These are phyloP conservation scores for Athalia circularis DNA, from an alignment of 2,888 invertebrate species.

Conservation along the genomic window DNA sequence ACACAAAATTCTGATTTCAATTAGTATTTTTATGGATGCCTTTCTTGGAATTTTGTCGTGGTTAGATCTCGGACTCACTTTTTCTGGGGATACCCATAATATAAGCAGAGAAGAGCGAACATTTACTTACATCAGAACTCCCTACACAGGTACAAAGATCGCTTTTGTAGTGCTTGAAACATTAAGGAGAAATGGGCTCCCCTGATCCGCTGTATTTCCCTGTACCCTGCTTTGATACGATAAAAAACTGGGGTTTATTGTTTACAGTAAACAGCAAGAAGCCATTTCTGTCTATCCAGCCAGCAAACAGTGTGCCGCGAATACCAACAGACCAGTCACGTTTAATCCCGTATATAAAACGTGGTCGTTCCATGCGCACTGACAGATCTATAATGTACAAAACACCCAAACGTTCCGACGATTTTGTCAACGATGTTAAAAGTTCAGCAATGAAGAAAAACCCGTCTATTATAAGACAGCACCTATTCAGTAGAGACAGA, in stretches of 20 bases:
- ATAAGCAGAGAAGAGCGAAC: conserved; percentile 60
- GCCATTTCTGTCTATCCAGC: conserved; percentile 67
- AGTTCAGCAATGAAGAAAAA: conserved; percentile 56
- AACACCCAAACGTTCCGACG: conserved; percentile 59
- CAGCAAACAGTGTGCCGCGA: conserved; percentile 63
- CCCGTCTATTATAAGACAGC: conserved; percentile 66
- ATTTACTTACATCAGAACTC: conserved; percentile 66
- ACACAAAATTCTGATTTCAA: neutral
- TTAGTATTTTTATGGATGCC: neutral
- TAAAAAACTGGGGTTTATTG: conserved; percentile 16
- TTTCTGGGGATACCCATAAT: conserved; percentile 58
- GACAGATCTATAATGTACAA: conserved; percentile 71
- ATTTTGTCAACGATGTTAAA: conserved; percentile 40
- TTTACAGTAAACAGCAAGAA: conserved; percentile 67
- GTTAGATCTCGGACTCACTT: conserved; percentile 58
- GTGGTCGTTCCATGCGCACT: conserved; percentile 66
- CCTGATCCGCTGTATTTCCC: neutral
- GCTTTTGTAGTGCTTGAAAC: neutral
- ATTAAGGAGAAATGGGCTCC: neutral
- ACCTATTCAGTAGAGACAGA: conserved; percentile 70
- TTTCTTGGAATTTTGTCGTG: neutral
- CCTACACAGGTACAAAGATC: conserved; percentile 66
- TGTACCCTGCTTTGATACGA: neutral
- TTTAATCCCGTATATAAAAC: conserved; percentile 69
- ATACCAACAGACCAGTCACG: conserved; percentile 63